A percentile compares a stretch with the other conserved stretches of the same genome.
Evolutionary conservation across 2,113 vertebrate species (phyloP).

Genomic region (Ochotona curzoniae): DNA sequence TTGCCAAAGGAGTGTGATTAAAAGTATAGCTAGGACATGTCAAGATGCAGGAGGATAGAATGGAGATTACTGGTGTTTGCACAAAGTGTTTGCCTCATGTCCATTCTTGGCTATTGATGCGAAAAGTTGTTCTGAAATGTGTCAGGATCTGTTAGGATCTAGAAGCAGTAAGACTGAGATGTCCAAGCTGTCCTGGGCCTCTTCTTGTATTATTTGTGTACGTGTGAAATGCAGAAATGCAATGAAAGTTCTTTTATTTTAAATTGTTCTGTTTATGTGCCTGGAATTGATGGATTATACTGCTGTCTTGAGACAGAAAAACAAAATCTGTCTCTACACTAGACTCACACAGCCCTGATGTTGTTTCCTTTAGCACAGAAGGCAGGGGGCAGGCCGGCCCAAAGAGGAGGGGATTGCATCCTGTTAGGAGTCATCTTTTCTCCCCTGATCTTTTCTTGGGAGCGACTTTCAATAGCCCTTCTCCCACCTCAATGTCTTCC

Average conservation of each 20-base stretch:
- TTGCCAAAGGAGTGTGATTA: background rate
- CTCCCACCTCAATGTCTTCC: fast-evolving
- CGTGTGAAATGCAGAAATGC: constrained; percentile 46
- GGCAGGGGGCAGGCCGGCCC: background rate
- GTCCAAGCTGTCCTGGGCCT: background rate
- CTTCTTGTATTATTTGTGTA: background rate
- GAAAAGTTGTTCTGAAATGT: constrained; percentile 53
- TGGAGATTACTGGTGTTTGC: constrained; percentile 56
- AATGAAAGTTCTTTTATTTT: constrained; percentile 62
- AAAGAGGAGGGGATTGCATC: background rate
- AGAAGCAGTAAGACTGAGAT: constrained; percentile 33
- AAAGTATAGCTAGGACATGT: background rate
- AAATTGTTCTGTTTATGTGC: constrained; percentile 39
- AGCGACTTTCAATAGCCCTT: background rate
- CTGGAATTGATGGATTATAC: constrained; percentile 33
- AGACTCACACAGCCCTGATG: background rate
- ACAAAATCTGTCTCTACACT: background rate
- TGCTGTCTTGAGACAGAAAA: constrained; percentile 34
- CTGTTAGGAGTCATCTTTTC: background rate
- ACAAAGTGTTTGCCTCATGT: constrained; percentile 54
- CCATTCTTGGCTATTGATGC: constrained; percentile 48
- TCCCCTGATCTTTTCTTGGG: background rate
- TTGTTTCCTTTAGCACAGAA: background rate
- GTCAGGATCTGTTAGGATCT: constrained; percentile 49
- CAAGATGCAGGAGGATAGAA: background rate